A percentile compares a stretch with the other conserved stretches of the same genome.
These are phyloP conservation scores for Paedocypris sp. DNA, from an alignment of 2,113 vertebrate species.

Conservation along the genomic window DNA sequence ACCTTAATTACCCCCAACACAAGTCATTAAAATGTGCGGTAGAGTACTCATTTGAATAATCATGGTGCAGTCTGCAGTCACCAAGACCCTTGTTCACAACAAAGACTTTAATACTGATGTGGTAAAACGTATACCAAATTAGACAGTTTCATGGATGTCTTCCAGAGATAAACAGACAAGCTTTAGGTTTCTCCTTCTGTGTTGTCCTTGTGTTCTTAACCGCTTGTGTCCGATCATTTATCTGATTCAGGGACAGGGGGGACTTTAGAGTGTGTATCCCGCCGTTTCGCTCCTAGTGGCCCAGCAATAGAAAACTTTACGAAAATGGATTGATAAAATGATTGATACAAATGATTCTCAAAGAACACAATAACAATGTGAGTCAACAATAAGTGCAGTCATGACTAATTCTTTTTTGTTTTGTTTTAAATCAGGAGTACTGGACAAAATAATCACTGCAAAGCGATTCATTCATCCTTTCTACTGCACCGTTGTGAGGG, in stretches of 20 bases:
- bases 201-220: not conserved
- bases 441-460: too few species aligned
- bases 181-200: not conserved
- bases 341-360: too few species aligned
- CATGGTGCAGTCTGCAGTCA: slow-evolving; percentile 5
- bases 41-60: slow-evolving; percentile 24
- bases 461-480: too few species aligned
- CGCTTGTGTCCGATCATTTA: not conserved
- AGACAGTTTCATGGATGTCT: not conserved
- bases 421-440: too few species aligned
- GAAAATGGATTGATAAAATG: too few species aligned
- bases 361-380: too few species aligned
- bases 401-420: too few species aligned
- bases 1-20: slow-evolving; percentile 14
- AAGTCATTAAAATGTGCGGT: slow-evolving; percentile 20
- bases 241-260: not conserved
- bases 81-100: not conserved
- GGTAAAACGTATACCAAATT: slow-evolving; percentile 4
- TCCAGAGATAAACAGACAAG: not conserved
- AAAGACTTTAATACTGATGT: not conserved
- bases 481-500: too few species aligned
- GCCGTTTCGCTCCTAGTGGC: not conserved
- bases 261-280: not conserved
- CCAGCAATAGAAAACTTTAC: too few species aligned
- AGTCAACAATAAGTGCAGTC: too few species aligned